A percentile compares a stretch with the other conserved stretches of the same genome.
phyloP scores from a whole-genome alignment of 2,113 vertebrate genomes.

The Ptilonorhynchus violaceus region DNA sequence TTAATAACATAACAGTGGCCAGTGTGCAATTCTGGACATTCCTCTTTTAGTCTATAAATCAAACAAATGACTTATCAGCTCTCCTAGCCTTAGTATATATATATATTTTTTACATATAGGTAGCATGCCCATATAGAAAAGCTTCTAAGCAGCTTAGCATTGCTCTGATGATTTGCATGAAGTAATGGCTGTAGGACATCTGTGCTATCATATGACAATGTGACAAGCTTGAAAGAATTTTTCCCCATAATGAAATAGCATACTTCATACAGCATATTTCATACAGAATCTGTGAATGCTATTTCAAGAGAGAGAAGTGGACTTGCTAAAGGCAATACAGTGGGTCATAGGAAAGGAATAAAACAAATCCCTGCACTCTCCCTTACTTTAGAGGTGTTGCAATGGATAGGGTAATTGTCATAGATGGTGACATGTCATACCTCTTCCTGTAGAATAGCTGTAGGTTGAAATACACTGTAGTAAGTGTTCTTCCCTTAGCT shows the following conservation, averaged over 20 bases:
- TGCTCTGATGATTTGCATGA: not conserved
- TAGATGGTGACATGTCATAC: not conserved
- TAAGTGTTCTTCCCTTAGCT: not conserved
- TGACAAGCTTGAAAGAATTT: not conserved
- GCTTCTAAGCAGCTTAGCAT: not conserved
- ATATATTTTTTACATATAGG: not conserved
- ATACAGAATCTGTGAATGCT: not conserved
- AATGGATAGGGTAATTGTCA: not conserved
- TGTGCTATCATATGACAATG: not conserved
- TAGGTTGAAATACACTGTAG: not conserved
- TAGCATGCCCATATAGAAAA: not conserved
- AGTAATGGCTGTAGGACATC: not conserved
- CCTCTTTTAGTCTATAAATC: slow-evolving; percentile 21
- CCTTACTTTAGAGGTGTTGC: not conserved
- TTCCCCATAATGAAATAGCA: not conserved
- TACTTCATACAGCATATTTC: not conserved
- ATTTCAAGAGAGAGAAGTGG: not conserved
- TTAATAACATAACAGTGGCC: slow-evolving; percentile 41
- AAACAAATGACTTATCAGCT: slow-evolving; percentile 2
- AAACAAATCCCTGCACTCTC: not conserved
- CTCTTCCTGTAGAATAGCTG: not conserved
- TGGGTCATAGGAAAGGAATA: not conserved
- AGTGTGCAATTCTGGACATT: not conserved
- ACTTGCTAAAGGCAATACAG: not conserved
- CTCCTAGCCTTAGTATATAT: not conserved